phyloP scores from a whole-genome alignment of 2,797 vertebrate genomes.

The Agapornis canus region DNA sequence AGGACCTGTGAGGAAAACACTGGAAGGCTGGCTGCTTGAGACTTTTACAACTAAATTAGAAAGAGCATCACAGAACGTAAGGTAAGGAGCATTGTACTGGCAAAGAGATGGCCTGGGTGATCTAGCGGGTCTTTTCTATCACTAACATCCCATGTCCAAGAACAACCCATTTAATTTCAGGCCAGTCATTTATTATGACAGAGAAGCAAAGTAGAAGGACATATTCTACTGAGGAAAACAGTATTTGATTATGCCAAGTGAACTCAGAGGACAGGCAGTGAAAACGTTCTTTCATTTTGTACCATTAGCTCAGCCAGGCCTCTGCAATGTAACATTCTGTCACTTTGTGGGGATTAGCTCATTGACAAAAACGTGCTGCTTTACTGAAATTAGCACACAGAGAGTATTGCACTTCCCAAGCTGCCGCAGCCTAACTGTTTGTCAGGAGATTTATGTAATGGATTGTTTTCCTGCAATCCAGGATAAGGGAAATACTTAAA shows the following conservation, averaged over 20 bases:
- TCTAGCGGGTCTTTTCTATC: slow-evolving; percentile 42
- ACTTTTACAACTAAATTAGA: background rate
- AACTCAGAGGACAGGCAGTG: slow-evolving; percentile 64
- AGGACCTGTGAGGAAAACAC: background rate
- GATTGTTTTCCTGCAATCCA: slow-evolving; percentile 70
- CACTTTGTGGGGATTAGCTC: slow-evolving; percentile 69
- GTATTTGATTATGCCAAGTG: slow-evolving; percentile 66
- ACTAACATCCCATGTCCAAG: slow-evolving; percentile 34
- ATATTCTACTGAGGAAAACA: slow-evolving; percentile 56
- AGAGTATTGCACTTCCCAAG: slow-evolving; percentile 49
- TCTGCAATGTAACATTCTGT: slow-evolving; percentile 70
- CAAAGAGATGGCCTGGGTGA: background rate
- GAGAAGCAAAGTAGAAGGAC: slow-evolving; percentile 58
- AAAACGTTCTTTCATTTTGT: slow-evolving; percentile 71
- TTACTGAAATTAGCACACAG: slow-evolving; percentile 44
- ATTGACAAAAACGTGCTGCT: slow-evolving; percentile 61
- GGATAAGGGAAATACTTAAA: slow-evolving; percentile 70
- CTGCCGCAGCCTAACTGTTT: slow-evolving; percentile 14
- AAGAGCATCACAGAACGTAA: slow-evolving; percentile 14
- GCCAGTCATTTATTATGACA: slow-evolving; percentile 61
- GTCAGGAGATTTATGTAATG: slow-evolving; percentile 45
- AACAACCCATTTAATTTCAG: slow-evolving; percentile 61
- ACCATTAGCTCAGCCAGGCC: slow-evolving; percentile 70
- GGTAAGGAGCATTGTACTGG: background rate
- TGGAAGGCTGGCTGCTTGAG: background rate